A percentile compares a stretch with the other conserved stretches of the same genome.
phyloP scores from a whole-genome alignment of 2,888 invertebrate species.

The Drosophila flavopinicola region DNA sequence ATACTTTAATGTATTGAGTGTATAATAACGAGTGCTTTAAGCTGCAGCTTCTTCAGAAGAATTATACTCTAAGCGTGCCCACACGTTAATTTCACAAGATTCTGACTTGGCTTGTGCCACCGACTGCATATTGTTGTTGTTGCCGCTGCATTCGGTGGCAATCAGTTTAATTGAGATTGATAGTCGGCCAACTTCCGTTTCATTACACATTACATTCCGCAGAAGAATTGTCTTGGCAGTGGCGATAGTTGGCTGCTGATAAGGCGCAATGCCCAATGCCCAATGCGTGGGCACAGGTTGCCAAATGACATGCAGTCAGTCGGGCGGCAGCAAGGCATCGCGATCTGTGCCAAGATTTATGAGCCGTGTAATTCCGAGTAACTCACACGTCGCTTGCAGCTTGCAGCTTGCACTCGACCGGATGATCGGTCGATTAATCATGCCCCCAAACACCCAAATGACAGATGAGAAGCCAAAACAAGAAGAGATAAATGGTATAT shows the following conservation, averaged over 20 bases:
- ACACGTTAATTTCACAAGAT: neutral
- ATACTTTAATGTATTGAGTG: no score
- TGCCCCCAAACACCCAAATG: no score
- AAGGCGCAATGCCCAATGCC: slow-evolving; percentile 36
- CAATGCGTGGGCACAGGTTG: slow-evolving; percentile 57
- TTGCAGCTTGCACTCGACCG: slow-evolving; percentile 36
- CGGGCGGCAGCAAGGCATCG: neutral
- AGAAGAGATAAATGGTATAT: no score
- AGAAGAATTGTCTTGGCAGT: slow-evolving; percentile 58
- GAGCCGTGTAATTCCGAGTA: slow-evolving; percentile 48
- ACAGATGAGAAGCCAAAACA: no score
- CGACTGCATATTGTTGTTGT: neutral
- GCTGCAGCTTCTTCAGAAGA: neutral
- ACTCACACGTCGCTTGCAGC: slow-evolving; percentile 42
- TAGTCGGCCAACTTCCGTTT: slow-evolving; percentile 72
- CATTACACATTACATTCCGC: slow-evolving; percentile 67
- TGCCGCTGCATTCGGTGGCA: slow-evolving; percentile 46
- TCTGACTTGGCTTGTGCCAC: neutral
- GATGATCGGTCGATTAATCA: no score
- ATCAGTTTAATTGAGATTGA: slow-evolving; percentile 79
- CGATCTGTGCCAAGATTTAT: slow-evolving; percentile 53
- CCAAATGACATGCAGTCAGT: slow-evolving; percentile 33
- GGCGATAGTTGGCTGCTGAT: slow-evolving; percentile 62
- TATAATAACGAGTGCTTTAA: no score
- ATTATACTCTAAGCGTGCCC: neutral